Conservation (phyloP, 2,797 vertebrate genomes). For the Cryptoblepharus egeriae region DNA sequence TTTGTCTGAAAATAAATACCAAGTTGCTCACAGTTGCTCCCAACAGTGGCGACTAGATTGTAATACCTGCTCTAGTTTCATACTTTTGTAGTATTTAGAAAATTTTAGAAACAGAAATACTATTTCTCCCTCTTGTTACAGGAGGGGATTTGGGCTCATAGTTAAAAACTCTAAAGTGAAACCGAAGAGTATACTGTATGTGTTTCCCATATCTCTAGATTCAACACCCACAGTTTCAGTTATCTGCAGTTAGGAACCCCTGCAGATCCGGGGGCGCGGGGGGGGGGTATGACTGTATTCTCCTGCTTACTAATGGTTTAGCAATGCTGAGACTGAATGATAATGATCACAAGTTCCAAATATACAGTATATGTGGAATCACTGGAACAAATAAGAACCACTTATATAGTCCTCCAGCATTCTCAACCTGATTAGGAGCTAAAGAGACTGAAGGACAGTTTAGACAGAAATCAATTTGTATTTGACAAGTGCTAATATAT, state of each 20-base stretch:
- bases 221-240: too few species aligned
- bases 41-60: neutral
- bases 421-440: slow-evolving; percentile 41
- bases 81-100: slow-evolving; percentile 20
- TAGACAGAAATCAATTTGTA: slow-evolving; percentile 48
- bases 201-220: too few species aligned
- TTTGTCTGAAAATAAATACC: neutral
- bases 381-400: slow-evolving; percentile 4
- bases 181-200: neutral
- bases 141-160: accelerated
- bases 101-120: slow-evolving; percentile 44
- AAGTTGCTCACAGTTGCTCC: too few species aligned
- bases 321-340: neutral
- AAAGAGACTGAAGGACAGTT: slow-evolving; percentile 45
- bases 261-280: too few species aligned
- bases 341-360: neutral
- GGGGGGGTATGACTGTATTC: too few species aligned
- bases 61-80: slow-evolving; percentile 27
- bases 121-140: neutral
- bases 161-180: slow-evolving; percentile 9
- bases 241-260: too few species aligned
- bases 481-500: slow-evolving; percentile 47
- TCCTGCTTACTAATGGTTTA: neutral
- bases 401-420: slow-evolving; percentile 1
- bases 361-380: neutral